Percentiles rank a stretch among this genome's conserved stretches.
Evolutionary conservation across 2,113 vertebrate genomes (phyloP).

Genomic region (Clinocottus analis): DNA sequence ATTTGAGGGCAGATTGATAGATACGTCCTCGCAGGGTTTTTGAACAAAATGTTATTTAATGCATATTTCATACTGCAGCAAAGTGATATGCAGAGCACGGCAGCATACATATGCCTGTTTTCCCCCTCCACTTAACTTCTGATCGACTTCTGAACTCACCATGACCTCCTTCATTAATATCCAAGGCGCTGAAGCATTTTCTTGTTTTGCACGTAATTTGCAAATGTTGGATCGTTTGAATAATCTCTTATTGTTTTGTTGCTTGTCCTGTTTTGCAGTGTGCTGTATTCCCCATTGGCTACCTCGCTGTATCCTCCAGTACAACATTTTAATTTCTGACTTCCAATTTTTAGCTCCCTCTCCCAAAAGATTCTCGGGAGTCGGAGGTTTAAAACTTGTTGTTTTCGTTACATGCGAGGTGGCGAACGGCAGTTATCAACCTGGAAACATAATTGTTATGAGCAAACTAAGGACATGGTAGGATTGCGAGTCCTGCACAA

Average conservation of each 20-base stretch:
- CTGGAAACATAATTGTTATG: neutral
- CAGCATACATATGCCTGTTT: neutral
- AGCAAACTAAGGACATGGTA: neutral
- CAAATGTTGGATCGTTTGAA: neutral
- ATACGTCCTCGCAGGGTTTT: slow-evolving; percentile 11
- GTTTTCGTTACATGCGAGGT: neutral
- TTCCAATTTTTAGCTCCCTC: neutral
- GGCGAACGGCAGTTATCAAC: neutral
- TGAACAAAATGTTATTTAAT: slow-evolving; percentile 15
- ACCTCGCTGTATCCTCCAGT: neutral
- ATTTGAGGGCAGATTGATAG: slow-evolving; percentile 42
- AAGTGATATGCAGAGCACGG: slow-evolving; percentile 2
- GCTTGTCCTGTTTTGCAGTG: neutral
- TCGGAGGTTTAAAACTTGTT: neutral
- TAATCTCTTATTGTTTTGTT: neutral
- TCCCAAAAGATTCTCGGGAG: neutral
- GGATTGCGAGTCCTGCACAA: fast-evolving
- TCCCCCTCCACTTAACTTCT: neutral
- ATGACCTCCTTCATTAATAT: neutral
- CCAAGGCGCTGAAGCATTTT: neutral
- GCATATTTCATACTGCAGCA: slow-evolving; percentile 31
- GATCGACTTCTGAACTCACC: slow-evolving; percentile 3
- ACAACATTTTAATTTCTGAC: neutral
- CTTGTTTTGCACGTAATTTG: neutral
- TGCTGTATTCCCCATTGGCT: neutral